Evolutionary conservation across 1,140 invertebrate genomes (phyloP).

Genomic region (Odontomachus brunneus): DNA sequence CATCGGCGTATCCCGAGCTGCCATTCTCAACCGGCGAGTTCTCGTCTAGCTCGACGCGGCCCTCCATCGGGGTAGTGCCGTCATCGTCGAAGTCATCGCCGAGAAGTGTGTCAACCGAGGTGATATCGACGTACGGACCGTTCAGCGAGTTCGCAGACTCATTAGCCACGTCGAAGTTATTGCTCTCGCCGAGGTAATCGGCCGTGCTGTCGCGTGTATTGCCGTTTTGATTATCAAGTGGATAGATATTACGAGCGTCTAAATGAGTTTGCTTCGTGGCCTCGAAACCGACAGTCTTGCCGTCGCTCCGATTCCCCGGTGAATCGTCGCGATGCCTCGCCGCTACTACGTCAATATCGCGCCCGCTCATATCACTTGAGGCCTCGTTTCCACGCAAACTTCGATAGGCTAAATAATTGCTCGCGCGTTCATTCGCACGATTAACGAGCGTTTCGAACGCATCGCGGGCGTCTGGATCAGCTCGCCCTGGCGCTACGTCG

Average conservation of each 20-base stretch:
- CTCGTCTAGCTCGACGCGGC: background rate
- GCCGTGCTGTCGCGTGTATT: too few relatives aligned
- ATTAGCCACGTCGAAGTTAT: constrained; percentile 16
- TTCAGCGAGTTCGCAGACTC: constrained; percentile 1
- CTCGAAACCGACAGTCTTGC: background rate
- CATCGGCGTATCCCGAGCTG: background rate
- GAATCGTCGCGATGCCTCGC: background rate
- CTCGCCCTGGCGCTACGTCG: background rate
- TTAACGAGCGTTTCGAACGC: background rate
- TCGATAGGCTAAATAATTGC: constrained; percentile 2
- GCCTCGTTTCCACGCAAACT: background rate
- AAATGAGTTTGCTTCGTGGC: constrained; percentile 32
- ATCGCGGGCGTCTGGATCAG: constrained; percentile 13
- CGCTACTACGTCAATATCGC: background rate
- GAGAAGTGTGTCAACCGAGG: constrained; percentile 4
- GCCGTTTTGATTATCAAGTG: constrained; percentile 17
- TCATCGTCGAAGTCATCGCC: background rate
- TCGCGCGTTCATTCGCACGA: constrained; percentile 33
- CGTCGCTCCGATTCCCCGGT: background rate
- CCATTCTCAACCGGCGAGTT: constrained; percentile 23
- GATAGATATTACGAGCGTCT: constrained; percentile 4
- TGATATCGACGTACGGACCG: constrained; percentile 4
- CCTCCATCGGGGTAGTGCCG: background rate
- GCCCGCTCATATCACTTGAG: constrained; percentile 8
- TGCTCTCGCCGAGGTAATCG: background rate